Evolutionary conservation across 2,797 vertebrate species (phyloP).

Genomic region (Lagorchestes hirsutus): DNA sequence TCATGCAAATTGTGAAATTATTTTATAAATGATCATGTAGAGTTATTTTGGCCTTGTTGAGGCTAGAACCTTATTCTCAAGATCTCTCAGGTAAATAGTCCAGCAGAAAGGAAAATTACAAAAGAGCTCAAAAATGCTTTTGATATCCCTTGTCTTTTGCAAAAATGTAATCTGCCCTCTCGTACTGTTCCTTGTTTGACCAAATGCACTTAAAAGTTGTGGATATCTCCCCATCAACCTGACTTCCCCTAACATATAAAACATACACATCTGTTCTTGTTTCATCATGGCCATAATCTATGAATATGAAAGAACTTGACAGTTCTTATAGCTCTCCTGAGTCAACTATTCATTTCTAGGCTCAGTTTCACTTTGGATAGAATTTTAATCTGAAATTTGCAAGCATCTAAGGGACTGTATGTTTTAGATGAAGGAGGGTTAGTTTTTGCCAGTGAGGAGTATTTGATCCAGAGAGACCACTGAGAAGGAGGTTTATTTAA

Average conservation of each 20-base stretch:
- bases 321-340: background rate
- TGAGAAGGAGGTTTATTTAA: background rate
- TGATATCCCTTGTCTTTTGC: background rate
- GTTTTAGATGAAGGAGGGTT: too few relatives aligned
- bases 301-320: background rate
- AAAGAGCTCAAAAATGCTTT: background rate
- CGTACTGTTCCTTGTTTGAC: background rate
- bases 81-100: background rate
- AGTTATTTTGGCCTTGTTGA: background rate
- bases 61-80: background rate
- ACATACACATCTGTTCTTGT: background rate
- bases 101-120: background rate
- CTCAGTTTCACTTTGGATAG: background rate
- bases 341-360: background rate
- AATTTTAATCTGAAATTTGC: background rate
- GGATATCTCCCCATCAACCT: background rate
- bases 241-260: background rate
- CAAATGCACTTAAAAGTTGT: background rate
- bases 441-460: background rate
- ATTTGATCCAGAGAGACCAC: background rate
- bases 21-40: background rate
- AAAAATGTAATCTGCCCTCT: background rate
- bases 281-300: background rate
- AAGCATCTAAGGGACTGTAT: background rate
- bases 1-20: background rate